Conservation (phyloP, 2,797 vertebrate species). For the Sparus aurata region DNA sequence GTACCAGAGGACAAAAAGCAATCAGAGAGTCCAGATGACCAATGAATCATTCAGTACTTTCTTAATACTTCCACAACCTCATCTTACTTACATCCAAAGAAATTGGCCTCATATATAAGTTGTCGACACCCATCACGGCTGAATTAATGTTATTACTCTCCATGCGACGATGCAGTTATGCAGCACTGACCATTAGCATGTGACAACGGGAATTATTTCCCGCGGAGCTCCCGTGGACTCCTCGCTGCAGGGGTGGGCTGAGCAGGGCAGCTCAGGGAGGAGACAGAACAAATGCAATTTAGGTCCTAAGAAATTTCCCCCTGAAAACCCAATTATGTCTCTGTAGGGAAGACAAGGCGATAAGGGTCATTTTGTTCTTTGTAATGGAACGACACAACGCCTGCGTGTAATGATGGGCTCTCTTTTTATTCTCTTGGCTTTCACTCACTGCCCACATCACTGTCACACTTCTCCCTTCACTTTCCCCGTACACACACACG, state of each 20-base stretch:
- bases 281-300: slow-evolving; percentile 73
- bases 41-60: slow-evolving; percentile 30
- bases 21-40: slow-evolving; percentile 44
- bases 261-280: slow-evolving; percentile 35
- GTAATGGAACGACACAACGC: slow-evolving; percentile 65
- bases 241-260: slow-evolving; percentile 48
- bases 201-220: slow-evolving; percentile 70
- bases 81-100: slow-evolving; percentile 29
- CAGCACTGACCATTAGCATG: slow-evolving; percentile 61
- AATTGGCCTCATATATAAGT: slow-evolving; percentile 66
- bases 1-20: slow-evolving; percentile 48
- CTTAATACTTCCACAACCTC: slow-evolving; percentile 57
- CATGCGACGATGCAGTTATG: slow-evolving; percentile 43
- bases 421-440: slow-evolving; percentile 70
- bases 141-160: slow-evolving; percentile 66
- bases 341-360: slow-evolving; percentile 56
- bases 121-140: slow-evolving; percentile 36
- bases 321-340: slow-evolving; percentile 75
- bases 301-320: slow-evolving; percentile 65
- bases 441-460: slow-evolving; percentile 70
- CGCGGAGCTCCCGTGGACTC: slow-evolving; percentile 17
- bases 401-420: slow-evolving; percentile 67
- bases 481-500: background rate
- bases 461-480: slow-evolving; percentile 35
- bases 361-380: slow-evolving; percentile 74